phyloP scores from a whole-genome alignment of 2,797 vertebrate species.

The Avahi laniger region DNA sequence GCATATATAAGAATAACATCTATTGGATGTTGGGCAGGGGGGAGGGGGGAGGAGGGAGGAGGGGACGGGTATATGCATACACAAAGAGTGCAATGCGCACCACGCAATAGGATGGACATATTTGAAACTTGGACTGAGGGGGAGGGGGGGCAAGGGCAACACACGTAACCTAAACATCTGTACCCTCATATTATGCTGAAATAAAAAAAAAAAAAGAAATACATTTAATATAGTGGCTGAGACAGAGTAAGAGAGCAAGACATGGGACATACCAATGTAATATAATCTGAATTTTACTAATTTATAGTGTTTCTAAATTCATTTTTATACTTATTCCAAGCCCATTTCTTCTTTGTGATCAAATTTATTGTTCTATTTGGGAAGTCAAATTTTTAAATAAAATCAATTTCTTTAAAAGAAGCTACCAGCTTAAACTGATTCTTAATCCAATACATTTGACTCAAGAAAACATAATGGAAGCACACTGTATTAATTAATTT shows the following conservation, averaged over 20 bases:
- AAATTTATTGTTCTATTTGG: not conserved
- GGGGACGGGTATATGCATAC: too few relatives aligned
- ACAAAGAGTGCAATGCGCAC: too few relatives aligned
- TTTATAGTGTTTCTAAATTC: not conserved
- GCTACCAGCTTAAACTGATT: not conserved
- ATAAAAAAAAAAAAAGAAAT: too few relatives aligned
- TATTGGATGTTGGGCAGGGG: too few relatives aligned
- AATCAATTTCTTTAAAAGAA: not conserved
- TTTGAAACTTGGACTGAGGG: too few relatives aligned
- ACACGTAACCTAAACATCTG: too few relatives aligned
- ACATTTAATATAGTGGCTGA: not conserved
- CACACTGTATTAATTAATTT: not conserved
- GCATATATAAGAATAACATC: too few relatives aligned
- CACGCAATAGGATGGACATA: too few relatives aligned
- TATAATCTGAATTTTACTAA: not conserved
- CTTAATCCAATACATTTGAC: not conserved
- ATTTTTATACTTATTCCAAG: not conserved
- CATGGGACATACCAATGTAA: not conserved
- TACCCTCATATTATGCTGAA: too few relatives aligned
- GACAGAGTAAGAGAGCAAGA: not conserved
- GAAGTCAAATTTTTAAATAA: slow-evolving; percentile 19
- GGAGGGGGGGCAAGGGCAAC: too few relatives aligned
- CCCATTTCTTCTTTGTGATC: not conserved
- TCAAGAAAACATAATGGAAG: not conserved
- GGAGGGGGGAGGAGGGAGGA: too few relatives aligned